Percentiles rank a stretch among this genome's conserved stretches.
These are phyloP conservation scores for Listrodromus nycthemerus DNA, from an alignment of 2,888 invertebrate species.

Conservation along the genomic window DNA sequence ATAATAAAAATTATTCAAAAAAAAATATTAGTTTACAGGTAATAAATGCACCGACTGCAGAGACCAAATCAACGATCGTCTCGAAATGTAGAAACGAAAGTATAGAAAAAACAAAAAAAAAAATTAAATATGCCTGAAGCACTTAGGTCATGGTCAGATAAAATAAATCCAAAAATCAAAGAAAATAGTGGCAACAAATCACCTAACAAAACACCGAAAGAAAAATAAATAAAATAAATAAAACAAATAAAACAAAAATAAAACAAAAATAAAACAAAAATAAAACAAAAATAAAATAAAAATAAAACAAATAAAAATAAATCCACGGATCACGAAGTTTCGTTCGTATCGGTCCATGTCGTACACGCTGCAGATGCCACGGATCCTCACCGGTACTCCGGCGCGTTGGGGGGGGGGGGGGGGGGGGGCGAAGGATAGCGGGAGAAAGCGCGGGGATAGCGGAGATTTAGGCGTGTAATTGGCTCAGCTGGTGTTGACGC, in stretches of 20 bases:
- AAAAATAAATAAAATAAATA: neutral
- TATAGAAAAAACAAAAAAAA: neutral
- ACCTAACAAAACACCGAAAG: neutral
- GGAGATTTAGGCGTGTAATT: constrained; percentile 86
- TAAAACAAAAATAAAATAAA: too few relatives aligned
- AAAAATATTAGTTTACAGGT: too few relatives aligned
- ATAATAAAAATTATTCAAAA: too few relatives aligned
- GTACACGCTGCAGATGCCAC: constrained; percentile 32
- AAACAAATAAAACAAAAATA: too few relatives aligned
- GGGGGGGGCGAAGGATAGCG: constrained; percentile 53
- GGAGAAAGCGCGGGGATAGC: constrained; percentile 72
- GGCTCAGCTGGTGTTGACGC: constrained; percentile 88
- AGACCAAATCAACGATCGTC: too few relatives aligned
- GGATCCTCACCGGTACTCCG: constrained; percentile 19
- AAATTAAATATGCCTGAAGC: too few relatives aligned
- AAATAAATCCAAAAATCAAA: too few relatives aligned
- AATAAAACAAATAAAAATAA: neutral
- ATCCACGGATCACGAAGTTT: neutral
- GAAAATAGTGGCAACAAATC: too few relatives aligned
- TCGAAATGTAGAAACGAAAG: too few relatives aligned
- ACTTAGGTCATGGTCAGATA: too few relatives aligned
- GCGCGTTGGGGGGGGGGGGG: constrained; percentile 16
- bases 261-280: neutral
- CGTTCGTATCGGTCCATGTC: constrained; percentile 26
- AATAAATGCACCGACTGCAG: too few relatives aligned